Evolutionary conservation across 2,797 vertebrate genomes (phyloP).

Genomic region (Brotula barbata): DNA sequence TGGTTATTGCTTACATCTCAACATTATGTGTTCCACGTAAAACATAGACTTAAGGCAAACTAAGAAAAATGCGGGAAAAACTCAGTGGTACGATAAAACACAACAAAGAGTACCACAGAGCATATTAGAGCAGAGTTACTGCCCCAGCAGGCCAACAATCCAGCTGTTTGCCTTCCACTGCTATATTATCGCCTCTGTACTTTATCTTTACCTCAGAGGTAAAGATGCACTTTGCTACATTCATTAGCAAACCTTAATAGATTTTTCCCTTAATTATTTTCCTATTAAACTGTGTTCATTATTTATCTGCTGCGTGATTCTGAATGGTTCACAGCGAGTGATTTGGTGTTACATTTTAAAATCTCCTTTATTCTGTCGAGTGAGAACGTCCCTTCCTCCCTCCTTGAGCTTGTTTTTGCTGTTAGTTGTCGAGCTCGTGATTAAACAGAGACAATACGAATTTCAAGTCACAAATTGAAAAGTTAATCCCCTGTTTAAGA

Average conservation of each 20-base stretch:
- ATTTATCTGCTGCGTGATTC: constrained; percentile 50
- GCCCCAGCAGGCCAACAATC: constrained; percentile 6
- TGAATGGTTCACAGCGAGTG: constrained; percentile 38
- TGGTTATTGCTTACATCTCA: no score
- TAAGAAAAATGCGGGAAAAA: constrained; percentile 1
- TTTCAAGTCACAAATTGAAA: constrained; percentile 72
- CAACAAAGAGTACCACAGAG: constrained; percentile 3
- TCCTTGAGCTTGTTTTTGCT: constrained; percentile 27
- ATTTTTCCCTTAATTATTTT: constrained; percentile 46
- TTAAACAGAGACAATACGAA: constrained; percentile 69
- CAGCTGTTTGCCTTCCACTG: constrained; percentile 9
- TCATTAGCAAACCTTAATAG: constrained; percentile 61
- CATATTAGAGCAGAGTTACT: constrained; percentile 8
- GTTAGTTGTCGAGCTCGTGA: constrained; percentile 53
- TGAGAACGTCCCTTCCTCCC: constrained; percentile 17
- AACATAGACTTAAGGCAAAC: neutral
- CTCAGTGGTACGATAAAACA: constrained; percentile 4
- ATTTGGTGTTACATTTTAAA: constrained; percentile 53
- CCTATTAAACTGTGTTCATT: constrained; percentile 38
- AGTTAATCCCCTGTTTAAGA: constrained; percentile 64
- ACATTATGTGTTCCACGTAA: no score
- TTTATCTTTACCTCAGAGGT: constrained; percentile 43
- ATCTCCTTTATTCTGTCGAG: constrained; percentile 23
- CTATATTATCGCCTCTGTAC: constrained; percentile 27
- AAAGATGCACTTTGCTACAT: constrained; percentile 33